Conservation (phyloP, 2,888 invertebrate species). For the Cyaniris semiargus region DNA sequence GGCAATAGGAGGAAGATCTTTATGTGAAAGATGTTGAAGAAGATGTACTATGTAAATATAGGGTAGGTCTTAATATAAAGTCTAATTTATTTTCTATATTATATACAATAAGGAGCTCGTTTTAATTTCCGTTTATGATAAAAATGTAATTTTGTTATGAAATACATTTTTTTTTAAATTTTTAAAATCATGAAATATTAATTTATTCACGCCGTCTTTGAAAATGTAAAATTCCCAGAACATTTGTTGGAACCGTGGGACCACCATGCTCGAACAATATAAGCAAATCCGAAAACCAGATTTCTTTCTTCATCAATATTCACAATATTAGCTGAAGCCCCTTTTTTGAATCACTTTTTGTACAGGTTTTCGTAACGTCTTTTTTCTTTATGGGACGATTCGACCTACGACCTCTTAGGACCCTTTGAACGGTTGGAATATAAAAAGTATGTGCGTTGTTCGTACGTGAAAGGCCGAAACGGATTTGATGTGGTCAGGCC, state of each 20-base stretch:
- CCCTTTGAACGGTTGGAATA: conserved; percentile 67
- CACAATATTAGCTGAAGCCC: conserved; percentile 78
- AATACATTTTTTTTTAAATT: background rate
- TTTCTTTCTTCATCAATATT: conserved; percentile 80
- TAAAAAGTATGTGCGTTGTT: conserved; percentile 47
- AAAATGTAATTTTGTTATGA: background rate
- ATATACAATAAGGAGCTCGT: background rate
- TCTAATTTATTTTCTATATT: background rate
- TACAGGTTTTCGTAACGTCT: conserved; percentile 70
- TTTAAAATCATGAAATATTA: conserved; percentile 7
- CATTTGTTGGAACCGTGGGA: conserved; percentile 64
- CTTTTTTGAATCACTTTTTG: conserved; percentile 69
- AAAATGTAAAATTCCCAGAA: conserved; percentile 53
- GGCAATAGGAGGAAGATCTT: background rate
- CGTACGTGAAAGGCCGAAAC: conserved; percentile 54
- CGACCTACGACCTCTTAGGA: conserved; percentile 70
- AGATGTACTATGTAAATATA: background rate
- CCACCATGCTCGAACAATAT: conserved; percentile 64
- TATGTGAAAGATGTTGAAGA: background rate
- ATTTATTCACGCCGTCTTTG: background rate
- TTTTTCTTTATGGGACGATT: conserved; percentile 76
- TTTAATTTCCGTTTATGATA: background rate
- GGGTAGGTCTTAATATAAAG: background rate
- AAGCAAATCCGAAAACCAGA: conserved; percentile 72
- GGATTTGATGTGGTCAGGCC: conserved; percentile 59